These are phyloP conservation scores for Pachycephus smyrnensis DNA, from an alignment of 2,888 invertebrate species.

Conservation along the genomic window DNA sequence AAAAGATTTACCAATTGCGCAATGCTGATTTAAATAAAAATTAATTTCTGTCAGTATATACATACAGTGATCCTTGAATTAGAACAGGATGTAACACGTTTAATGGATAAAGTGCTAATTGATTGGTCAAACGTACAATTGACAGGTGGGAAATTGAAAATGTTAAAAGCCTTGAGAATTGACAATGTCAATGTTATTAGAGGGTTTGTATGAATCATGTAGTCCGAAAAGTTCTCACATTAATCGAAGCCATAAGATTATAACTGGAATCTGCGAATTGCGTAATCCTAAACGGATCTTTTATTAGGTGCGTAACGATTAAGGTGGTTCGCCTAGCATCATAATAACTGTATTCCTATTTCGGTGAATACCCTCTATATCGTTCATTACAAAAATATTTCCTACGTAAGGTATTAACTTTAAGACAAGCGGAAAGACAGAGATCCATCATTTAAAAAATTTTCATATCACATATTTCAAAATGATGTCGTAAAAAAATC, in stretches of 20 bases:
- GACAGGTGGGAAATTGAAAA: neutral
- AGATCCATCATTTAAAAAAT: no score
- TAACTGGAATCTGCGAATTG: neutral
- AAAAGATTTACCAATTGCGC: neutral
- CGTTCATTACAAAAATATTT: no score
- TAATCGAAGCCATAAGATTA: neutral
- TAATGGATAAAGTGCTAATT: no score
- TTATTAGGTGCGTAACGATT: neutral
- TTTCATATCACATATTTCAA: no score
- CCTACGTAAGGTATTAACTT: no score
- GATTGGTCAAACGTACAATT: neutral
- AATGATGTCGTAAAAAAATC: no score
- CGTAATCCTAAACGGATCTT: neutral
- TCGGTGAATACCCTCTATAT: no score
- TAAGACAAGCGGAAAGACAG: no score
- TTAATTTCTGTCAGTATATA: neutral
- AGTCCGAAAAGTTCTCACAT: neutral
- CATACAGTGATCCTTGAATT: neutral
- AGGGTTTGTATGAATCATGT: neutral
- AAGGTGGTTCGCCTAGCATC: no score
- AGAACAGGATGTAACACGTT: neutral
- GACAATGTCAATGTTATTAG: neutral
- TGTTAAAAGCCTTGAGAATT: neutral
- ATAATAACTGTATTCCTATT: no score
- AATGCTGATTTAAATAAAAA: neutral